A percentile compares a stretch with the other conserved stretches of the same genome.
Evolutionary conservation across 2,113 vertebrate genomes (phyloP).

Genomic region (Crypturellus undulatus): DNA sequence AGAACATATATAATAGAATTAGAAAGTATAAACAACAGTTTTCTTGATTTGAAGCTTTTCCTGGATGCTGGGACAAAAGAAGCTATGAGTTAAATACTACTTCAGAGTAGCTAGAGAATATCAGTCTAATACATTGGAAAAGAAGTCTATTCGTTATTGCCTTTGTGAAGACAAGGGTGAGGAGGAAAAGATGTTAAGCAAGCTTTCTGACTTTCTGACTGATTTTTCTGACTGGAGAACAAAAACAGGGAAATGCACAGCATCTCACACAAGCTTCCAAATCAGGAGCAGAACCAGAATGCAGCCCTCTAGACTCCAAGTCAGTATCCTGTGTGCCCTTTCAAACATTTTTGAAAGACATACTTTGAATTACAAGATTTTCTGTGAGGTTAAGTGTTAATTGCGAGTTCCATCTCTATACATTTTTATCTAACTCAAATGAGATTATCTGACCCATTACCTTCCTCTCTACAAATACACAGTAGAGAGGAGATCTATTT

Average conservation of each 20-base stretch:
- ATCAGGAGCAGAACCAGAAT: background rate
- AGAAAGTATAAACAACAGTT: background rate
- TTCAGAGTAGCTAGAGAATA: background rate
- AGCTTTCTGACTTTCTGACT: too few relatives aligned
- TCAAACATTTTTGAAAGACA: background rate
- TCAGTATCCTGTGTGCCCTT: background rate
- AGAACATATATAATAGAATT: background rate
- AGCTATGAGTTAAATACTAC: background rate
- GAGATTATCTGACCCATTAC: background rate
- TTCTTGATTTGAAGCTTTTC: background rate
- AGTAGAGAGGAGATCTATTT: background rate
- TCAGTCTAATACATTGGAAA: background rate
- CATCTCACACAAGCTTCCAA: background rate
- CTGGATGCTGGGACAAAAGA: background rate
- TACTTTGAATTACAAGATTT: background rate
- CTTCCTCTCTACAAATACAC: background rate
- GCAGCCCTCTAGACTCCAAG: background rate
- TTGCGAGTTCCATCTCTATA: background rate
- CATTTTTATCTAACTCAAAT: background rate
- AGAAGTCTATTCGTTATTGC: background rate
- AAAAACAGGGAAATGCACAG: background rate
- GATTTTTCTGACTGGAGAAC: background rate
- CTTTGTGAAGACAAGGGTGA: background rate
- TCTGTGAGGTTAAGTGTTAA: background rate
- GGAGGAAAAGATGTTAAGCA: background rate